Conservation (phyloP, 2,888 invertebrate genomes). For the Synergus laeviventris region DNA sequence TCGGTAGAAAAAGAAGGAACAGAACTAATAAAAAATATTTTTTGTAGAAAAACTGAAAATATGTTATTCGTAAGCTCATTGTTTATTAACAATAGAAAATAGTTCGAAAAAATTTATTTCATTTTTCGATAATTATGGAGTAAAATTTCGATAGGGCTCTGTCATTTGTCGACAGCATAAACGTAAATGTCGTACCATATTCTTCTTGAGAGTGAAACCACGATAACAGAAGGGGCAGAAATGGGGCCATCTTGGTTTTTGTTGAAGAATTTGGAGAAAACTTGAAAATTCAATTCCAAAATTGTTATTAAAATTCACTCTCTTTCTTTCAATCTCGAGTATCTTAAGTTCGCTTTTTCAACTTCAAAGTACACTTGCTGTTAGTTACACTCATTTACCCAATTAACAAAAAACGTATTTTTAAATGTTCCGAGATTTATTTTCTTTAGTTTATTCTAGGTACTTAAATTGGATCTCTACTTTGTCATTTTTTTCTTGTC, state of each 20-base stretch:
- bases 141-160: neutral
- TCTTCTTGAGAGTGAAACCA: conserved; percentile 67
- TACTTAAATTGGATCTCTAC: too few species aligned
- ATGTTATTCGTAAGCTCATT: neutral
- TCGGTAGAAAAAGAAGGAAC: neutral
- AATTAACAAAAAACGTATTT: neutral
- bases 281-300: conserved; percentile 57
- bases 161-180: conserved; percentile 62
- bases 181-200: conserved; percentile 66
- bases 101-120: too few species aligned
- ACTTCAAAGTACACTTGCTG: neutral
- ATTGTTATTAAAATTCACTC: neutral
- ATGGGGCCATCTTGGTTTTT: neutral
- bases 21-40: neutral
- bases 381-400: neutral
- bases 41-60: neutral
- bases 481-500: neutral
- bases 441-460: neutral
- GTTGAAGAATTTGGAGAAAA: conserved; percentile 37
- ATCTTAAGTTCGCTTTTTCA: neutral
- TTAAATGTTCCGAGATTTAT: neutral
- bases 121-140: neutral
- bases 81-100: neutral
- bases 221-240: conserved; percentile 65
- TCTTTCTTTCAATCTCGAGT: neutral